phyloP scores from a whole-genome alignment of 2,888 invertebrate genomes.

The Cryptocephalus moraei region DNA sequence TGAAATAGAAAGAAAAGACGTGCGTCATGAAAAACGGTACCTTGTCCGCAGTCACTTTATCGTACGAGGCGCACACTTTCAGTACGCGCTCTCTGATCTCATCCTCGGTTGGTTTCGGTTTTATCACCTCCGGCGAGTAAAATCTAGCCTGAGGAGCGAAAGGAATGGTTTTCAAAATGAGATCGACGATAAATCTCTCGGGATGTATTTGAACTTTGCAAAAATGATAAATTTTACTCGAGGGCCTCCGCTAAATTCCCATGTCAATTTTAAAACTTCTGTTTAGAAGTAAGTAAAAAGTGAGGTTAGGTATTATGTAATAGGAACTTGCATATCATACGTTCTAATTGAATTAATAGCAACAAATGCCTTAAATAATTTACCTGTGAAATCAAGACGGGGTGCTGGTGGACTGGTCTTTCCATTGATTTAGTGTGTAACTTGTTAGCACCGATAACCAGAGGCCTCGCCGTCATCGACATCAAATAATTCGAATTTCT shows the following conservation, averaged over 20 bases:
- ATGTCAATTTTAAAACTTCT: background rate
- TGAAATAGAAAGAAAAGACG: slow-evolving; percentile 38
- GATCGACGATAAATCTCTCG: too few relatives aligned
- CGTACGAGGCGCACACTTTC: slow-evolving; percentile 78
- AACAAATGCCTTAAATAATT: background rate
- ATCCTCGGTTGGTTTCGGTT: slow-evolving; percentile 46
- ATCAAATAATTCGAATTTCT: too few relatives aligned
- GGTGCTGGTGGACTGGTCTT: too few relatives aligned
- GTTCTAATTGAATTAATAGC: background rate
- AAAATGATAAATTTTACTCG: too few relatives aligned
- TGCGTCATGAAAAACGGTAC: slow-evolving; percentile 40
- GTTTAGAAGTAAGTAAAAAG: slow-evolving; percentile 3
- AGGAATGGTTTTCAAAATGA: background rate
- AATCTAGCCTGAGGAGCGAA: slow-evolving; percentile 20
- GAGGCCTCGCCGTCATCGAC: background rate
- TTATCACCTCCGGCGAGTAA: slow-evolving; percentile 33
- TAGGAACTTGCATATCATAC: background rate
- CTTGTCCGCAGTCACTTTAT: slow-evolving; percentile 81
- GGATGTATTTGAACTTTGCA: too few relatives aligned
- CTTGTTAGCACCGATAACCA: background rate
- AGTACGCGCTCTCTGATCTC: slow-evolving; percentile 73
- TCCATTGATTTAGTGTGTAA: background rate
- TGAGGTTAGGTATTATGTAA: slow-evolving; percentile 19
- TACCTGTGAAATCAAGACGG: background rate
- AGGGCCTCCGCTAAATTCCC: background rate